phyloP scores from a whole-genome alignment of 2,797 vertebrate genomes.

The Acomys russatus region DNA sequence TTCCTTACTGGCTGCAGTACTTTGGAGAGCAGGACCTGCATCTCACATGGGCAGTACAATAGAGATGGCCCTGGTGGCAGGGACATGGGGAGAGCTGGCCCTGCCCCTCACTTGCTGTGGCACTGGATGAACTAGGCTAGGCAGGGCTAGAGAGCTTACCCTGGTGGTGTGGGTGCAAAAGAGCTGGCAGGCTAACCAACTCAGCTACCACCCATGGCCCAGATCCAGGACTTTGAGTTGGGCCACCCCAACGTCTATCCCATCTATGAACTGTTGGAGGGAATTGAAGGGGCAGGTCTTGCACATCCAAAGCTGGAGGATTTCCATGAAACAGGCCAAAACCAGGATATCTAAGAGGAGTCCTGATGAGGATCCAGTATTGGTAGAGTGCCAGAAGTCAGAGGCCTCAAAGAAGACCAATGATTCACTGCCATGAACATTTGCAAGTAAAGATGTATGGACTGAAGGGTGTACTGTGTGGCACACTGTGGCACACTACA shows the following conservation, averaged over 20 bases:
- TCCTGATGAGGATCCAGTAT: neutral
- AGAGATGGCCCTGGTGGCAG: neutral
- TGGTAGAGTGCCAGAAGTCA: neutral
- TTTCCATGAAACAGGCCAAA: neutral
- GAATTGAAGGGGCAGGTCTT: neutral
- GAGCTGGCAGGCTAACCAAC: neutral
- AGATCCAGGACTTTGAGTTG: neutral
- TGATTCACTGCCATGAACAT: neutral
- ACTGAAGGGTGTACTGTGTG: neutral
- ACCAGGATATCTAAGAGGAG: neutral
- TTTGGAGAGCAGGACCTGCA: neutral
- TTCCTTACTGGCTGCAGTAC: neutral
- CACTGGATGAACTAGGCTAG: no score
- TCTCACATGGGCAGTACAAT: neutral
- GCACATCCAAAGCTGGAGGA: neutral
- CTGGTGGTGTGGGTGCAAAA: neutral
- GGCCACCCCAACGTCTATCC: neutral
- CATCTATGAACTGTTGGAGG: neutral
- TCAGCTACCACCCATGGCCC: neutral
- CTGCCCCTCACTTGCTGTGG: neutral
- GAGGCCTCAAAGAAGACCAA: neutral
- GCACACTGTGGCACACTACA: neutral
- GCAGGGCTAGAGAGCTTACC: neutral
- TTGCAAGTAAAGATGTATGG: neutral
- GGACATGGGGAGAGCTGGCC: neutral